A percentile compares a stretch with the other conserved stretches of the same genome.
phyloP scores from a whole-genome alignment of 2,888 invertebrate genomes.

The Apeira syringaria region DNA sequence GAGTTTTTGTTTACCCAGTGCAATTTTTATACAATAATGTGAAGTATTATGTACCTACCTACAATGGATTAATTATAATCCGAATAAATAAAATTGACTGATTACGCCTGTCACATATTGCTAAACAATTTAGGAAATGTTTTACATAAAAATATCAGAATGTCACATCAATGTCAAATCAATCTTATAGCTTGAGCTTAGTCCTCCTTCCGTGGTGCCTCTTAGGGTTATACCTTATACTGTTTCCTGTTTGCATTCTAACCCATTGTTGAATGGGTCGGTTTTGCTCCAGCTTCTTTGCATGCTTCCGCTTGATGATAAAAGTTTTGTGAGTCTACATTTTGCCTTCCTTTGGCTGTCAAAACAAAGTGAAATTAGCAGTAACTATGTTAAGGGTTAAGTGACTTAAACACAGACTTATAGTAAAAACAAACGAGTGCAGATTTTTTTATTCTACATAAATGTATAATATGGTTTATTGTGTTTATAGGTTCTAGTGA shows the following conservation, averaged over 20 bases:
- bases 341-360: constrained; percentile 56
- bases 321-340: constrained; percentile 98
- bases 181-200: constrained; percentile 97
- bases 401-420: no score
- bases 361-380: constrained; percentile 58
- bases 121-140: constrained; percentile 41
- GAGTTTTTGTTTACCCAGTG: no score
- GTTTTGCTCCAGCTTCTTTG: constrained; percentile 99
- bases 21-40: no score
- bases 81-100: no score
- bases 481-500: not conserved
- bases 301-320: constrained; percentile 98
- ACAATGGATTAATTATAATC: no score
- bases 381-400: no score
- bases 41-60: no score
- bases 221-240: constrained; percentile 98
- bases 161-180: constrained; percentile 28
- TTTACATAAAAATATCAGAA: constrained; percentile 56
- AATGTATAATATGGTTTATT: no score
- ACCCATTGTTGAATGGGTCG: constrained; percentile 99
- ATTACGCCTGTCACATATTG: no score
- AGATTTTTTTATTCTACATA: no score
- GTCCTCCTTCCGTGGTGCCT: constrained; percentile 99
- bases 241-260: constrained; percentile 99
- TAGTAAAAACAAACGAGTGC: no score